These are phyloP conservation scores for Tragelaphus scriptus DNA, from an alignment of 2,113 vertebrate species.

Conservation along the genomic window DNA sequence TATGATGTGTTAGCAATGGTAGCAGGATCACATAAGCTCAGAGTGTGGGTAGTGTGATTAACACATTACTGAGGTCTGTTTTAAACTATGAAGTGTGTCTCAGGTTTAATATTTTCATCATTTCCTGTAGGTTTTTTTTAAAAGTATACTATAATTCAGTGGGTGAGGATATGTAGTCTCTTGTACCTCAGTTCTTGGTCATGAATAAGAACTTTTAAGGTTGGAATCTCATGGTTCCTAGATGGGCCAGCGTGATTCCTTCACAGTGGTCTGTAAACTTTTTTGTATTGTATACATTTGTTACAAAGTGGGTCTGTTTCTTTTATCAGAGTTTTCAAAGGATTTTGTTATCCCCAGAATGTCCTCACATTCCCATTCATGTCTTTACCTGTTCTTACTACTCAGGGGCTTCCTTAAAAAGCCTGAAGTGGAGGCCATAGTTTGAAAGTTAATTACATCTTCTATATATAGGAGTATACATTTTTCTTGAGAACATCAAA, in stretches of 20 bases:
- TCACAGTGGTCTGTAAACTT: background rate
- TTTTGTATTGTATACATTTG: background rate
- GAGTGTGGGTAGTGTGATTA: background rate
- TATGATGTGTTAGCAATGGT: background rate
- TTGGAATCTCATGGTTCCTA: background rate
- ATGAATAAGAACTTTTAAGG: background rate
- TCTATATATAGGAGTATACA: background rate
- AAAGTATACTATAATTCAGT: background rate
- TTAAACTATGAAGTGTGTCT: background rate
- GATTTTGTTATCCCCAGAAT: background rate
- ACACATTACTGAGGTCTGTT: background rate
- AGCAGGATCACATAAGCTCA: background rate
- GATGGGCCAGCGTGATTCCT: background rate
- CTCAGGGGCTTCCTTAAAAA: background rate
- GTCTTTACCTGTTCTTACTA: background rate
- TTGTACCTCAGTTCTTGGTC: background rate
- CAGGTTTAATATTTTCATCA: background rate
- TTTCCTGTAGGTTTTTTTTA: background rate
- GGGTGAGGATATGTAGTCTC: background rate
- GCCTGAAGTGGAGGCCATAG: background rate
- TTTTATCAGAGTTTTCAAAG: background rate
- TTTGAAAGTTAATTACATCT: background rate
- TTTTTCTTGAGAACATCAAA: background rate
- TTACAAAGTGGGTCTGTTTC: background rate
- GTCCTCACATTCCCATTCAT: background rate